Evolutionary conservation across 2,113 vertebrate species (phyloP).

Genomic region (Phylloscopus trochilus): DNA sequence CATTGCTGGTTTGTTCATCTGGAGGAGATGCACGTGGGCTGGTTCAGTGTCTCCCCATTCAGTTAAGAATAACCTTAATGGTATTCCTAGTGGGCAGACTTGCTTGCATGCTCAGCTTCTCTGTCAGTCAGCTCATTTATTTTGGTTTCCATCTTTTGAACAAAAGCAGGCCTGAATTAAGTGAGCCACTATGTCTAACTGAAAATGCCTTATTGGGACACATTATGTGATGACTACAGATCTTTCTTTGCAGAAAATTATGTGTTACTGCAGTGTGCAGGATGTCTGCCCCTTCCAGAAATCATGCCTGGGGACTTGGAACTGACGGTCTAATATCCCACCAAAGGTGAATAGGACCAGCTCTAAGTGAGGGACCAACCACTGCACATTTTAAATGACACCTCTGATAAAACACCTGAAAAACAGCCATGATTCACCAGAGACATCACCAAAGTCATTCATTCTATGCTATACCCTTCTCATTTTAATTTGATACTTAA

Average conservation of each 20-base stretch:
- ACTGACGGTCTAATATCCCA: neutral
- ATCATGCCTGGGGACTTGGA: neutral
- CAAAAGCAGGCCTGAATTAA: conserved; percentile 1
- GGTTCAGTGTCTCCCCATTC: conserved; percentile 5
- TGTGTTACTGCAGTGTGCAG: neutral
- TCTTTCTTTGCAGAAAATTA: neutral
- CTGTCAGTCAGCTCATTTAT: conserved; percentile 32
- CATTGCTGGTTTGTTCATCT: conserved; percentile 14
- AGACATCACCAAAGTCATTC: neutral
- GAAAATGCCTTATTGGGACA: neutral
- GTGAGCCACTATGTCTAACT: neutral
- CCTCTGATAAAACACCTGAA: neutral
- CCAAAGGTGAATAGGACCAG: neutral
- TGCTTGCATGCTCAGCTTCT: neutral
- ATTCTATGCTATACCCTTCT: neutral
- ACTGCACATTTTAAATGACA: neutral
- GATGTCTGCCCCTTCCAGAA: neutral
- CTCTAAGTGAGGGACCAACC: no score
- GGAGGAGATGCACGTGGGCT: neutral
- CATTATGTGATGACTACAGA: neutral
- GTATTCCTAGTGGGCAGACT: neutral
- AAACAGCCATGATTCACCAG: neutral
- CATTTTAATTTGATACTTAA: neutral
- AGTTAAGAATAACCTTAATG: conserved; percentile 40
- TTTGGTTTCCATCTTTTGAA: conserved; percentile 28